Percentiles rank a stretch among this genome's conserved stretches.
Conservation (phyloP, 1,140 invertebrate species). For the Eurosta solidaginis region DNA sequence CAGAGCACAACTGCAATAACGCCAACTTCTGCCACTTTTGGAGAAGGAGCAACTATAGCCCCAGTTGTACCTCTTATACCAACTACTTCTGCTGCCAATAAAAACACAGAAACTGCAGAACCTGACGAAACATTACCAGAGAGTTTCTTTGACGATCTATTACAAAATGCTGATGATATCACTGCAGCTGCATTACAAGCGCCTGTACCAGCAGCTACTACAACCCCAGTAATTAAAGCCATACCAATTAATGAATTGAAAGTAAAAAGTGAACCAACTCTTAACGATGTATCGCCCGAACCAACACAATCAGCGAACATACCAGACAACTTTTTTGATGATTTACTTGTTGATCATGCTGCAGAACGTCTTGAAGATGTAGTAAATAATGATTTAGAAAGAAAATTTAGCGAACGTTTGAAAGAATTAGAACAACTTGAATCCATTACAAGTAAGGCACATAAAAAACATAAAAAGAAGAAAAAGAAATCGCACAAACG, state of each 20-base stretch:
- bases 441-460: not conserved
- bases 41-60: no score
- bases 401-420: slow-evolving; percentile 27
- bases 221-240: not conserved
- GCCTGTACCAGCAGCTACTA: not conserved
- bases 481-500: slow-evolving; percentile 33
- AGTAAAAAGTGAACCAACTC: not conserved
- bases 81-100: not conserved
- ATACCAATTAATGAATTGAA: not conserved
- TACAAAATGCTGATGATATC: not conserved
- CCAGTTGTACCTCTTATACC: no score
- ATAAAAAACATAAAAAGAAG: slow-evolving; percentile 31
- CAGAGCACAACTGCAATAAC: no score
- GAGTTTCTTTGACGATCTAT: not conserved
- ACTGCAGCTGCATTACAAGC: not conserved
- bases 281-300: not conserved
- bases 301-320: not conserved
- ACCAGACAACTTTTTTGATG: slow-evolving; percentile 32
- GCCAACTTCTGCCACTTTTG: no score
- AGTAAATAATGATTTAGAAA: not conserved
- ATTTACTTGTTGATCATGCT: slow-evolving; percentile 20
- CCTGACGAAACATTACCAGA: not conserved
- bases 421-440: slow-evolving; percentile 3
- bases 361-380: slow-evolving; percentile 19
- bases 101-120: not conserved